Base-by-base conservation (phyloP, 2,797 vertebrate species). In the Sebastolobus altivelis region DNA sequence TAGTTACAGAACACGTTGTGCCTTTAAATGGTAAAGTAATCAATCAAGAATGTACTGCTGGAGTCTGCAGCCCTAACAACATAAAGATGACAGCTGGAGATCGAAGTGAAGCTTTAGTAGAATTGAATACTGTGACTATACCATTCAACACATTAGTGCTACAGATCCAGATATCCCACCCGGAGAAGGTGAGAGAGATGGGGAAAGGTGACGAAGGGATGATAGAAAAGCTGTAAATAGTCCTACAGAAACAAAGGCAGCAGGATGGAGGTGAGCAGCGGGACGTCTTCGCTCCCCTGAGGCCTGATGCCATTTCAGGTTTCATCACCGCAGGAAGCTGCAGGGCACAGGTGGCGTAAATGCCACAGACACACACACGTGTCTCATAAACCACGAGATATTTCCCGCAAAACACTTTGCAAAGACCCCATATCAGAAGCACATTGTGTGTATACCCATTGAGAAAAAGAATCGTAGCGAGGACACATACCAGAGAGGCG, bases 301-400 rank as follows among this genome's bases (percentile, higher is more conserved):
- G 71, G 70, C 65, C 80, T 52, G 74, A 81, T 76, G 83, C 40
- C 76, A 74, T 84, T 79, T 77, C 71, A 82, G 83, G 55, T 72
- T 68, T 38, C 60, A 20, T 79, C 79, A 25, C 79, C 1, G 35
- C 77, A 70, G 81, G 83, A 81, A 71, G 46, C 85, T 33, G 69
- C 33, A 11, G 70, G 58, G 85, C 76, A 84, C 74, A 84, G 69
- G 77, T 86, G 79, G 67, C 70, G 84, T 46, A 89, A 81, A 87
- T 79, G 71, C 67, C 85, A 87, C 71, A 5, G 0, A 71, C 31
- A 52, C 35, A 65, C 40, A 40, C 22, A 14, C 22, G 27, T 18
- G 40, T 35, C 46, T 18, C 29, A 55, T 14, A 66, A 55, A 77
- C 40, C 22, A n/a, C 40, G 27, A 40, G 22, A 27, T 72, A 20